A percentile compares a stretch with the other conserved stretches of the same genome.
Evolutionary conservation across 2,113 vertebrate species (phyloP).

Genomic region (Rhabdomys dilectus): DNA sequence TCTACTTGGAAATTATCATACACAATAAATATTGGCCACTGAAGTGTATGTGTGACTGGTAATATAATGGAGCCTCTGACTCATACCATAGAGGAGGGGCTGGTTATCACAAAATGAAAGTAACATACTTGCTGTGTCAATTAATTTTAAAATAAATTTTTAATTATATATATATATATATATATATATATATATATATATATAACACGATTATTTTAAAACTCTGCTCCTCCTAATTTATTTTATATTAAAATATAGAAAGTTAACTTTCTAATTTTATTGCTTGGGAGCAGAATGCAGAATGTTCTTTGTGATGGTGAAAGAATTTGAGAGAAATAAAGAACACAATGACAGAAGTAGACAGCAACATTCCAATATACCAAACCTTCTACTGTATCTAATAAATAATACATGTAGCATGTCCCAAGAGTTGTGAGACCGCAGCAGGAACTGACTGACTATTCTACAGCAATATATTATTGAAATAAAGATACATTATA

Average conservation of each 20-base stretch:
- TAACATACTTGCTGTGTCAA: background rate
- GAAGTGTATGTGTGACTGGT: background rate
- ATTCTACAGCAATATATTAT: background rate
- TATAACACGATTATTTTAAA: background rate
- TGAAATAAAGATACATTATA: background rate
- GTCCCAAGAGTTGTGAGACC: background rate
- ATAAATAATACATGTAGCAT: background rate
- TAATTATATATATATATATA: too few relatives aligned
- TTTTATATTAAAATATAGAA: background rate
- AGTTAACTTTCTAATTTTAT: background rate
- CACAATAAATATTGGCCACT: too few relatives aligned
- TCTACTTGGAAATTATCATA: background rate
- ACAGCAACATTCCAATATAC: background rate
- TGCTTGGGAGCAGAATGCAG: background rate
- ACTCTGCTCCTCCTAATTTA: background rate
- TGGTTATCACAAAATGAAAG: background rate
- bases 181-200: background rate
- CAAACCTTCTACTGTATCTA: background rate
- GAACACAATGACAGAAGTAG: background rate
- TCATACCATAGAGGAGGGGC: background rate
- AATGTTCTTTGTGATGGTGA: background rate
- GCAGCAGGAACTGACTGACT: too few relatives aligned
- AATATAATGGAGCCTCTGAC: fast-evolving
- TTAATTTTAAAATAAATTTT: background rate
- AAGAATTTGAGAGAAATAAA: background rate